Evolutionary conservation across 2,888 invertebrate genomes (phyloP).

Genomic region (Sinotaia quadrata): DNA sequence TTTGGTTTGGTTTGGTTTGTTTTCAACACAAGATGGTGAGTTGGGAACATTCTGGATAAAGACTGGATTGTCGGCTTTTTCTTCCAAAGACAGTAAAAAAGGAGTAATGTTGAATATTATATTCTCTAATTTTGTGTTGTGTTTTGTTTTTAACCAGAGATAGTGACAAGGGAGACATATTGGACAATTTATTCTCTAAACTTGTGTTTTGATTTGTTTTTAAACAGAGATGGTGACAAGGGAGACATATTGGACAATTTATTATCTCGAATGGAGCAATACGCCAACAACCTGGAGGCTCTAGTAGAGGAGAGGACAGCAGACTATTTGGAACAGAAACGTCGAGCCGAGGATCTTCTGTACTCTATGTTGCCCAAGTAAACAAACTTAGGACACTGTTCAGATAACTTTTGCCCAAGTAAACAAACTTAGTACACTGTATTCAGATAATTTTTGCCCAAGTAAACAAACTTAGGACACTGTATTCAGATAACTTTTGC

Average conservation of each 20-base stretch:
- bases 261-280: constrained; percentile 96
- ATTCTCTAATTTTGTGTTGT: background rate
- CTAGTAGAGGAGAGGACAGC: constrained; percentile 96
- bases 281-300: constrained; percentile 97
- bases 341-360: constrained; percentile 76
- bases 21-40: too few species aligned
- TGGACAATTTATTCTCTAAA: constrained; percentile 90
- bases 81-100: too few species aligned
- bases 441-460: too few species aligned
- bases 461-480: too few species aligned
- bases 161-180: too few species aligned
- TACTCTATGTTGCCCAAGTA: constrained; percentile 83
- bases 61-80: too few species aligned
- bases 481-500: too few species aligned
- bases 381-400: too few species aligned
- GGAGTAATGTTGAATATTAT: background rate
- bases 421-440: too few species aligned
- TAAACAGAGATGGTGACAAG: constrained; percentile 87
- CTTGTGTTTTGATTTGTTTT: constrained; percentile 89
- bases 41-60: too few species aligned
- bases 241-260: constrained; percentile 94
- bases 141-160: constrained; percentile 36
- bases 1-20: too few species aligned
- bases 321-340: constrained; percentile 69
- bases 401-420: too few species aligned